Evolutionary conservation across 1,140 invertebrate genomes (phyloP).

Genomic region (Oreohelix idahoensis): DNA sequence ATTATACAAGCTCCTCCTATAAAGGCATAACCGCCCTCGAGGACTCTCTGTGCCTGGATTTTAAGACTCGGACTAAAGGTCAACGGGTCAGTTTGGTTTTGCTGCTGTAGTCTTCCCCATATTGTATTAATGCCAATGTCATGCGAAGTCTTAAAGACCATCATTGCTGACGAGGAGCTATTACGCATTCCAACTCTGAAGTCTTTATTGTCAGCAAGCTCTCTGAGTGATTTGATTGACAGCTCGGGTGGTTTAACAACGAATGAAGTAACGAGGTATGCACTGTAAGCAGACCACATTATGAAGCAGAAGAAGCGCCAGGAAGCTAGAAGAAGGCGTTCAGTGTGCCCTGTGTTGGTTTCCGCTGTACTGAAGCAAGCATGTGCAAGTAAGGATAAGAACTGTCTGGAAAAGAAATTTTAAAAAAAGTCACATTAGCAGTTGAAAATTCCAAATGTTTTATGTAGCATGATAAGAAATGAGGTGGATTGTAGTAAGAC

Average conservation of each 20-base stretch:
- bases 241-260: not conserved
- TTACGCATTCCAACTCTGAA: not conserved
- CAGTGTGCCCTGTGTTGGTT: not conserved
- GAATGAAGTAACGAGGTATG: conserved; percentile 7
- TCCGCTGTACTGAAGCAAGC: not conserved
- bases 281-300: not conserved
- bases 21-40: not conserved
- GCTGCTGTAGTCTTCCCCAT: not conserved
- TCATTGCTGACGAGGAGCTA: not conserved
- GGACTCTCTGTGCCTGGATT: not conserved
- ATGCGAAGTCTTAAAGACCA: not conserved
- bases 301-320: conserved; percentile 18
- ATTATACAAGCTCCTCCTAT: not conserved
- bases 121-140: not conserved
- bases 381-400: not conserved
- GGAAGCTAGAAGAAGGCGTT: not conserved
- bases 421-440: no score
- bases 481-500: no score
- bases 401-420: not conserved
- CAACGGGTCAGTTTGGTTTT: not conserved
- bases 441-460: no score
- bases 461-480: no score
- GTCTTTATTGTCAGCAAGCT: not conserved
- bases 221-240: not conserved
- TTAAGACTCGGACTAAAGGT: not conserved